A percentile compares a stretch with the other conserved stretches of the same genome.
Evolutionary conservation across 2,797 vertebrate genomes (phyloP).

Genomic region (Iguana delicatissima): DNA sequence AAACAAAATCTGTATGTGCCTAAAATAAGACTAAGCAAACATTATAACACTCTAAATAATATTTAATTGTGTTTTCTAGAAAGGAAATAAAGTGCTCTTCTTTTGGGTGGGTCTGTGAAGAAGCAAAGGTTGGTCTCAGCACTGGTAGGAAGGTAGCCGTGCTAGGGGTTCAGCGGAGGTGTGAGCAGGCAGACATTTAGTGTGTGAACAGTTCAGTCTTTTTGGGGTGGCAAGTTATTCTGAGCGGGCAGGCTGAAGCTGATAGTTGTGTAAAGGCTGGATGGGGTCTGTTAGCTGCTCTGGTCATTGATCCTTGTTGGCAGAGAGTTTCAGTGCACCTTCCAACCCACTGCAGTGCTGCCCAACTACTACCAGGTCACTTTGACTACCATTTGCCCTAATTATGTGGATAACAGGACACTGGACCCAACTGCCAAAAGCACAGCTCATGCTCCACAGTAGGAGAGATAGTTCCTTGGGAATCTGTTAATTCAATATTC

Average conservation of each 20-base stretch:
- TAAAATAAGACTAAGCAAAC: neutral
- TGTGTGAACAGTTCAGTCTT: neutral
- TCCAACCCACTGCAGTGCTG: neutral
- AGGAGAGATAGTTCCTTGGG: neutral
- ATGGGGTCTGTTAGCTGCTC: neutral
- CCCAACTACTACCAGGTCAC: neutral
- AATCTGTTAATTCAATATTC: neutral
- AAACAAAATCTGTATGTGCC: neutral
- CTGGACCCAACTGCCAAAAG: no score
- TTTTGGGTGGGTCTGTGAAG: neutral
- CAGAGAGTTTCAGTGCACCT: neutral
- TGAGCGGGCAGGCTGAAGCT: neutral
- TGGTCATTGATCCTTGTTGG: conserved; percentile 1
- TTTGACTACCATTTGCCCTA: neutral
- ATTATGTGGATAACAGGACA: neutral
- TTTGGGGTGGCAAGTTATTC: neutral
- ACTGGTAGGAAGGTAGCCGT: neutral
- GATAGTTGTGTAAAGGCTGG: neutral
- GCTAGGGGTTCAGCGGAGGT: neutral
- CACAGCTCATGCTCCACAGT: no score
- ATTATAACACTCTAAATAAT: neutral
- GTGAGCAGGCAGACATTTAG: neutral
- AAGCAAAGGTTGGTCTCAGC: neutral
- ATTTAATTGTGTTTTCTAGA: neutral
- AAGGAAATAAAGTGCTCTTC: neutral